Percentiles rank a stretch among this genome's conserved stretches.
Conservation (phyloP, 2,888 invertebrate species). For the Entomobrya multifasciata region DNA sequence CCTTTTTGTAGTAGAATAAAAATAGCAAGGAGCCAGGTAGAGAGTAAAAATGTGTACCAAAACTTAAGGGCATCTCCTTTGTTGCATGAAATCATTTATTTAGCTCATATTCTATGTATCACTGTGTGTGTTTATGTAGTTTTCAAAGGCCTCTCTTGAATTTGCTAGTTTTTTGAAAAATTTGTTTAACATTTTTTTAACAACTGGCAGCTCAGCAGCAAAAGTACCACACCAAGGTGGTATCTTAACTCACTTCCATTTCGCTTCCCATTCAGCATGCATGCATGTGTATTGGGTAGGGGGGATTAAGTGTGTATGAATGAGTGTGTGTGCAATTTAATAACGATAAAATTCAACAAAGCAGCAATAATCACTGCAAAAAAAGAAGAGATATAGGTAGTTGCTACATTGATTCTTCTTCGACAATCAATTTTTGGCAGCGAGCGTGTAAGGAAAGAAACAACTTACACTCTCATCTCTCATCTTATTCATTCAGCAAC, state of each 20-base stretch:
- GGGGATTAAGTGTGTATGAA: neutral
- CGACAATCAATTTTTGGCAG: too few species aligned
- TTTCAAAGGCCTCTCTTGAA: neutral
- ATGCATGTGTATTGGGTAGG: neutral
- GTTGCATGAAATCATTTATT: constrained; percentile 32
- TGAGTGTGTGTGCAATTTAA: too few species aligned
- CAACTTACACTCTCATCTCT: too few species aligned
- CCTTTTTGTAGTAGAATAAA: neutral
- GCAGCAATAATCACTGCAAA: too few species aligned
- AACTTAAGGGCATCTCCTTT: constrained; percentile 32
- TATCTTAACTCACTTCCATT: constrained; percentile 16
- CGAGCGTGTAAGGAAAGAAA: too few species aligned
- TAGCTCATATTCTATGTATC: too few species aligned
- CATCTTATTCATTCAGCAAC: too few species aligned
- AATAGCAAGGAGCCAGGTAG: too few species aligned
- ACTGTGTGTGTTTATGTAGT: neutral
- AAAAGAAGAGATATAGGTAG: too few species aligned
- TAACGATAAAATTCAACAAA: too few species aligned
- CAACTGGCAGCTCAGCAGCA: neutral
- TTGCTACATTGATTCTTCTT: too few species aligned
- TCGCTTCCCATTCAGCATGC: neutral
- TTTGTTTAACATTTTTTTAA: neutral
- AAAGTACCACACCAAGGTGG: neutral
- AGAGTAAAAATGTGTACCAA: neutral
- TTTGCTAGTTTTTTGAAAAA: neutral